Evolutionary conservation across 37 sponge, comb jelly and placozoan genomes (phyloP).

Genomic region (Crambe crambe): DNA sequence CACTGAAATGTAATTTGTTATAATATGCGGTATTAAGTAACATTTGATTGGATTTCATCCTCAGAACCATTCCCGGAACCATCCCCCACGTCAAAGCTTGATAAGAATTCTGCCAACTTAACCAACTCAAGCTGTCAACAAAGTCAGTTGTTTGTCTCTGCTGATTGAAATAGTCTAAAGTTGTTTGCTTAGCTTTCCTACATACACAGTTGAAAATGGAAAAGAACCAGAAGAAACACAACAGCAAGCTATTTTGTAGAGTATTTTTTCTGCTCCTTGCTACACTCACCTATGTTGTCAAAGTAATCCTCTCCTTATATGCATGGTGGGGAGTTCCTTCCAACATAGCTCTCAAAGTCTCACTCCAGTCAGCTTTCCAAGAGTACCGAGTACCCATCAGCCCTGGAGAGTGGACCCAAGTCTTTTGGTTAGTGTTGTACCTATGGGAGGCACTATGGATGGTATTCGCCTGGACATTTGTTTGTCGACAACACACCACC

Average conservation of each 20-base stretch:
- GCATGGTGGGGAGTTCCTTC: constrained; percentile 21
- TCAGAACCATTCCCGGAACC: too few species aligned
- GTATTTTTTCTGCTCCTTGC: neutral
- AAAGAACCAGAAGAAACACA: neutral
- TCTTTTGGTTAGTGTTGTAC: constrained; percentile 54
- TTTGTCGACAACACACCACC: constrained; percentile 13
- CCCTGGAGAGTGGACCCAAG: constrained; percentile 52
- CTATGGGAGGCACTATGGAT: constrained; percentile 46
- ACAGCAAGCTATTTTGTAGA: neutral
- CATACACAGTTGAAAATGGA: constrained; percentile 9
- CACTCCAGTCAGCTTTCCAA: neutral
- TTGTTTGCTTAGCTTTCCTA: neutral
- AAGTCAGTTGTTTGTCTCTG: too few species aligned
- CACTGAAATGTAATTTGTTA: too few species aligned
- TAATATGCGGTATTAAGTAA: too few species aligned
- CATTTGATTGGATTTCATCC: too few species aligned
- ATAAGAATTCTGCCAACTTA: too few species aligned
- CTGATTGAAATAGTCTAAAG: neutral
- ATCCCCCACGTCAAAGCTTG: too few species aligned
- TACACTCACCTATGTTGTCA: neutral
- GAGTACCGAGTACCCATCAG: neutral
- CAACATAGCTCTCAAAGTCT: neutral
- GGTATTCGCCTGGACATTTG: constrained; percentile 51
- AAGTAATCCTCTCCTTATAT: neutral
- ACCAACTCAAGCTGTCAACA: too few species aligned